A percentile compares a stretch with the other conserved stretches of the same genome.
phyloP scores from a whole-genome alignment of 2,797 vertebrate species.

The Pogonophryne albipinna region DNA sequence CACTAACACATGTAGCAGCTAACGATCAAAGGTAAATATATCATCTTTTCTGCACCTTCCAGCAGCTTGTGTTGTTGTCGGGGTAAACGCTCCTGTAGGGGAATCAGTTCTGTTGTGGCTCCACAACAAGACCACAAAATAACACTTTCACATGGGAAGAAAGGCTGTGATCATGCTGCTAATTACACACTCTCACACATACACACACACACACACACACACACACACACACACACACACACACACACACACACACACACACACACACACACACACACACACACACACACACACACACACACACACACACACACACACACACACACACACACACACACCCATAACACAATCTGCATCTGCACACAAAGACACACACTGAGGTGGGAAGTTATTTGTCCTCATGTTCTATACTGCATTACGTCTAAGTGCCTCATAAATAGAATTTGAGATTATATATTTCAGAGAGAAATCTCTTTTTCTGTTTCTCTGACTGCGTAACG shows the following conservation, averaged over 20 bases:
- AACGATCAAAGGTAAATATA: not conserved
- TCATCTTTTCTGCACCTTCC: not conserved
- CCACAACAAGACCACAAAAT: conserved; percentile 39
- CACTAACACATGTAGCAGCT: not conserved
- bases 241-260: conserved; percentile 4
- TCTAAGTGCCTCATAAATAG: not conserved
- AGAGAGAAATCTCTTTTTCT: not conserved
- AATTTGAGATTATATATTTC: not conserved
- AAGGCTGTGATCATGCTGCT: conserved; percentile 11
- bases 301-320: not conserved
- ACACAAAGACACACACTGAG: not conserved
- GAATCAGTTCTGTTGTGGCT: conserved; percentile 16
- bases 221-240: conserved; percentile 17
- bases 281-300: conserved; percentile 2
- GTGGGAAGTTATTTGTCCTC: not conserved
- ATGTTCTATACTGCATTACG: not conserved
- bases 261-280: too few species aligned
- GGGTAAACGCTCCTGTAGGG: not conserved
- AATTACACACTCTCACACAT: conserved; percentile 13
- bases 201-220: conserved; percentile 22
- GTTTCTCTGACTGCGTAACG: too few species aligned
- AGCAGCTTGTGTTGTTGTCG: not conserved
- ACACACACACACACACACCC: not conserved
- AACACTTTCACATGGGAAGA: conserved; percentile 37
- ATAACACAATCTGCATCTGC: not conserved